These are phyloP conservation scores for Onychostoma macrolepis DNA, from an alignment of 2,113 vertebrate genomes.

Conservation along the genomic window DNA sequence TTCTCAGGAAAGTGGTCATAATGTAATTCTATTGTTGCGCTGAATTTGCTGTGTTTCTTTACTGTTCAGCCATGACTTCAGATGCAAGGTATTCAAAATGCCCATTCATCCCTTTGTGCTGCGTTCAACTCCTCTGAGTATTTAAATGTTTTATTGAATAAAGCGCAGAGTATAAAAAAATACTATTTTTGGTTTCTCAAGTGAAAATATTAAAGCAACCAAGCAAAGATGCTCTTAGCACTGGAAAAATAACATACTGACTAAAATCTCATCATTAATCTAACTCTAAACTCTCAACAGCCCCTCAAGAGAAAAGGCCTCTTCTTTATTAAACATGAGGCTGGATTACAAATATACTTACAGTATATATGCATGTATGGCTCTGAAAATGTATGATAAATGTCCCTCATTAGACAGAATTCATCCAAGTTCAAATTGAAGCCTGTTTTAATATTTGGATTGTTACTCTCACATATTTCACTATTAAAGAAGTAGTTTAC, in stretches of 20 bases:
- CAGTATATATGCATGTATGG: not conserved
- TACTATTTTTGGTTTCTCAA: not conserved
- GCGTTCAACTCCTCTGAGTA: not conserved
- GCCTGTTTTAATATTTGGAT: not conserved
- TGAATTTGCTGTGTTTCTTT: conserved; percentile 19
- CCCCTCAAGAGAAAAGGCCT: not conserved
- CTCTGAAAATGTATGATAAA: not conserved
- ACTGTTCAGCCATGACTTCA: conserved; percentile 43
- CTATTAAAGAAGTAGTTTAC: not conserved
- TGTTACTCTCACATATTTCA: not conserved
- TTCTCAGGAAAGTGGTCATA: conserved; percentile 63
- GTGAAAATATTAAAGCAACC: not conserved
- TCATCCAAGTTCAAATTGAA: not conserved
- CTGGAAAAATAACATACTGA: not conserved
- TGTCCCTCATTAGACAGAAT: not conserved
- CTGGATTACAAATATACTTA: not conserved
- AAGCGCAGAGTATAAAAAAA: not conserved
- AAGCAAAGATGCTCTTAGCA: not conserved
- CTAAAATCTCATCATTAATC: conserved; percentile 14
- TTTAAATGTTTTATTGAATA: conserved; percentile 9
- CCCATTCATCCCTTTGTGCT: conserved; percentile 18
- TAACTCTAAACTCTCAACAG: not conserved
- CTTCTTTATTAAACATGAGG: not conserved
- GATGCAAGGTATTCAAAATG: conserved; percentile 5
- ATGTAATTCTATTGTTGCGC: conserved; percentile 60